phyloP scores from a whole-genome alignment of 2,797 vertebrate genomes.

The Poeciliopsis turneri region DNA sequence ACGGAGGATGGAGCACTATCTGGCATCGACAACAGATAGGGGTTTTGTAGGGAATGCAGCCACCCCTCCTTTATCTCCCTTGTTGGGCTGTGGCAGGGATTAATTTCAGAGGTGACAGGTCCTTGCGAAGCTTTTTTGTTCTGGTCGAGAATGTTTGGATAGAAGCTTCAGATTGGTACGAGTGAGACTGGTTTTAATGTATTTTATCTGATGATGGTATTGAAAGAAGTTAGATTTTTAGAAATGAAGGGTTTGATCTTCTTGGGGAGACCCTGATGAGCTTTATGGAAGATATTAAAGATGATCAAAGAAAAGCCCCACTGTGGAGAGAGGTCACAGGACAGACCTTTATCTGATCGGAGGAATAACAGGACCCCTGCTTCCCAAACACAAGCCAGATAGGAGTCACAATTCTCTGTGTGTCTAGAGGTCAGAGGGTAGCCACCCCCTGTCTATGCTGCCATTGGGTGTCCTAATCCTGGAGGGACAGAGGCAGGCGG shows the following conservation, averaged over 20 bases:
- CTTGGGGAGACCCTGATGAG: constrained; percentile 34
- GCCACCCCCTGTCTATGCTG: constrained; percentile 44
- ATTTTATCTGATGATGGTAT: background rate
- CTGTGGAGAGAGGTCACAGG: constrained; percentile 55
- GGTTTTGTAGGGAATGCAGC: constrained; percentile 57
- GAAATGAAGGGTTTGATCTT: constrained; percentile 45
- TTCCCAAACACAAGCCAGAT: constrained; percentile 35
- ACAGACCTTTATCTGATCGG: constrained; percentile 64
- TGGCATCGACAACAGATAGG: constrained; percentile 48
- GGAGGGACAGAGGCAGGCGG: constrained; percentile 29
- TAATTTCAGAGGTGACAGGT: constrained; percentile 63
- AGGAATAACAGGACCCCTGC: constrained; percentile 22
- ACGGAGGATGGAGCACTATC: constrained; percentile 41
- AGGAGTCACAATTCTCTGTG: constrained; percentile 25
- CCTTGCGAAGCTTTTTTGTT: constrained; percentile 55
- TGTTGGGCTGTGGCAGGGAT: constrained; percentile 59
- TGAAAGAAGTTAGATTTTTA: constrained; percentile 21
- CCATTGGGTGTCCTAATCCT: constrained; percentile 58
- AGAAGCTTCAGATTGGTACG: constrained; percentile 41
- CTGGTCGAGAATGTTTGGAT: constrained; percentile 27
- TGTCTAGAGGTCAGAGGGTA: constrained; percentile 54
- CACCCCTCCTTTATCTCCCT: constrained; percentile 51
- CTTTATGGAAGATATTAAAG: constrained; percentile 28
- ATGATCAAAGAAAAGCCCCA: constrained; percentile 68
- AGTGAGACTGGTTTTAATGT: constrained; percentile 43